These are phyloP conservation scores for Drosophila bipectinata DNA, from an alignment of 1,140 invertebrate genomes.

Conservation along the genomic window DNA sequence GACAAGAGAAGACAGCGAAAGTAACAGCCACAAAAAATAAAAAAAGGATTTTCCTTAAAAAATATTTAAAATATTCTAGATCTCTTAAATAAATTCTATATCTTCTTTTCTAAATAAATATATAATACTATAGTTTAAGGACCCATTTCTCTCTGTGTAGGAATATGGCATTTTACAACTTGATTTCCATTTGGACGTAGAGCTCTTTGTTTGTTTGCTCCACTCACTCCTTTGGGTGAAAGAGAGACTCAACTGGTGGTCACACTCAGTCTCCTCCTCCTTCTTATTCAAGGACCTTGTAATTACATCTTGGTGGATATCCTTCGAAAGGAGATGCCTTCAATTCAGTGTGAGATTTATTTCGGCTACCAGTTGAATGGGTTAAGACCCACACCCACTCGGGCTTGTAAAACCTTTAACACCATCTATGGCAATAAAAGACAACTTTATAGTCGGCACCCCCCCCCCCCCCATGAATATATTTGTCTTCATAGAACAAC, in stretches of 20 bases:
- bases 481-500: slow-evolving; percentile 25
- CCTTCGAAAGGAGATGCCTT: not conserved
- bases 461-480: slow-evolving; percentile 26
- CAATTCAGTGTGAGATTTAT: slow-evolving; percentile 4
- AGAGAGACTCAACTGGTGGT: slow-evolving; percentile 33
- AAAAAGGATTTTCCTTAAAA: not conserved
- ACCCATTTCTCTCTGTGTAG: not conserved
- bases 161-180: slow-evolving; percentile 56
- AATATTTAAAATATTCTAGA: not conserved
- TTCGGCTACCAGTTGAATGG: slow-evolving; percentile 10
- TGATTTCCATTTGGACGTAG: slow-evolving; percentile 65
- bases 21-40: not conserved
- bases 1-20: not conserved
- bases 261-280: not conserved
- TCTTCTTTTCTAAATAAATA: too few relatives aligned
- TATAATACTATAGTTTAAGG: not conserved
- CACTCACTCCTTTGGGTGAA: not conserved
- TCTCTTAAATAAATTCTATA: not conserved
- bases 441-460: slow-evolving; percentile 28
- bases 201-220: slow-evolving; percentile 51
- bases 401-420: slow-evolving; percentile 27
- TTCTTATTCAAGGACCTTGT: slow-evolving; percentile 1
- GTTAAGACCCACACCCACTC: not conserved
- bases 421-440: slow-evolving; percentile 40
- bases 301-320: not conserved